Base-by-base conservation (phyloP, 1,140 invertebrate species). In the Hylyphantes graminicola region DNA sequence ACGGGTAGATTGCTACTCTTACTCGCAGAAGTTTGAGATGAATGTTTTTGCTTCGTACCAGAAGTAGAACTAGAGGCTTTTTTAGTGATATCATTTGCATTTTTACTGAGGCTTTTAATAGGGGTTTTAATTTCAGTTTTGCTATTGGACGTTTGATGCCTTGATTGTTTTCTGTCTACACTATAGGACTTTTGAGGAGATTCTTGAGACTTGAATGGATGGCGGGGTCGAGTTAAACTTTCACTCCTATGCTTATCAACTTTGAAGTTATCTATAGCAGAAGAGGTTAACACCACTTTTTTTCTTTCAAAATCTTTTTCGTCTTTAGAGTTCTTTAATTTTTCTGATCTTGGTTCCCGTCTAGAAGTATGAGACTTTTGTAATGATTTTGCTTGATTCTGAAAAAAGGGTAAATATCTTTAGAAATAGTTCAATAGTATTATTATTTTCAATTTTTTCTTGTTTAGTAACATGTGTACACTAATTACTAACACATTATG, bases 161-260 rank as follows among this genome's bases (percentile, higher is more conserved):
- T 13, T 3, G 59, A 15, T 65, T 67, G 76, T 21, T 15, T 83
- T 67, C 80, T 75, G 48, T 83, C 80, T 0, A 83, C 17, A 67
- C 80, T 83, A 53, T 83, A 61, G 12, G 80, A 21, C 57, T 83
- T 83, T 55, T 53, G 21, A n/a, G 80, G 72, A 17, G 80, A 83
- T 67, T 65, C 70, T 65, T 59, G 57, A 35, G 19, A 12, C 57
- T 63, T 65, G 11, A 7, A 8, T 17, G 50, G 15, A 15, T 17
- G n/a, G n/a, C 48, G 35, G 35, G 35, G 50, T 74, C 72, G 21
- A 73, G 17, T 83, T 48, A 83, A 67, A 55, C 80, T 83, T 50
- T 48, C 70, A 51, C 70, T 65, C 6, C 80, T 48, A 48, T 64
- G 19, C 21, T 57, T 83, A 55, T 65, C 70, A 55, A 74, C 55